Conservation (phyloP, 2,113 vertebrate species). For the Lagopus leucura region DNA sequence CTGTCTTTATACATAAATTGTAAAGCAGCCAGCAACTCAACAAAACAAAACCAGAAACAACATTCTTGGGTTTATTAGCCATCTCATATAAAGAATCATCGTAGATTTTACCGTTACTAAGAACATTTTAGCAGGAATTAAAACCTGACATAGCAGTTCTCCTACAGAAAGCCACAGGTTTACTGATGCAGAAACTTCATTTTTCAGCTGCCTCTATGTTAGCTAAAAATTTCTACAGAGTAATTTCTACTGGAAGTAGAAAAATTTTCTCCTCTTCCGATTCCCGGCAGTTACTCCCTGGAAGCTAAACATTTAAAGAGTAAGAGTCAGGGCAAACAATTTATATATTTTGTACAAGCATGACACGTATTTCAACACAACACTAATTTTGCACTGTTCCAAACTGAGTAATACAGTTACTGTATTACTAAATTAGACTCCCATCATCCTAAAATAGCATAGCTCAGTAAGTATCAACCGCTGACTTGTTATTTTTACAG, state of each 20-base stretch:
- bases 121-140: background rate
- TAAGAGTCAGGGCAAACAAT: background rate
- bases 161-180: background rate
- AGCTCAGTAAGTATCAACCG: background rate
- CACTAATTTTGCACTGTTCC: background rate
- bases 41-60: background rate
- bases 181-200: background rate
- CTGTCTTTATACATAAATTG: background rate
- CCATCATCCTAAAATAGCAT: background rate
- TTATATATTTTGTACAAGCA: background rate
- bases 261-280: background rate
- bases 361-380: background rate
- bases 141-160: background rate
- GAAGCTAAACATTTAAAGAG: background rate
- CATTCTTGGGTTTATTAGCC: background rate
- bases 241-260: background rate
- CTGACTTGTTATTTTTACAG: background rate
- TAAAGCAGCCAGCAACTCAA: background rate
- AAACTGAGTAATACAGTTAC: background rate
- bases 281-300: background rate
- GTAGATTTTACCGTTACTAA: background rate
- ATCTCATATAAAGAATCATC: background rate
- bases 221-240: background rate
- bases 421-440: background rate
- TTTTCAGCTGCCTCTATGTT: background rate